Evolutionary conservation across 2,888 invertebrate genomes (phyloP).

Genomic region (Hyposoter dolosus): DNA sequence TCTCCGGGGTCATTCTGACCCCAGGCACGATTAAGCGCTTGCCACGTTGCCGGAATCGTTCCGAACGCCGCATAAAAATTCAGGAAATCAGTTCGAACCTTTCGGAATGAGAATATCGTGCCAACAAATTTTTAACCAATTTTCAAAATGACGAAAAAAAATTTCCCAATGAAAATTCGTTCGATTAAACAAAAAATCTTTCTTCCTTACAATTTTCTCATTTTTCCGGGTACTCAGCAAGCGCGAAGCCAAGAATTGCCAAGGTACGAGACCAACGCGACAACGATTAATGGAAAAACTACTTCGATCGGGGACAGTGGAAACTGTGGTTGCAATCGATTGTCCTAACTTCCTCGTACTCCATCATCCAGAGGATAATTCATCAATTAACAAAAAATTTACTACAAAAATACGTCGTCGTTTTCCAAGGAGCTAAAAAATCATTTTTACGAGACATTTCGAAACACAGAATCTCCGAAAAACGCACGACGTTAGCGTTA

Average conservation of each 20-base stretch:
- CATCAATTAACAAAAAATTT: neutral
- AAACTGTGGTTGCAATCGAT: slow-evolving; percentile 87
- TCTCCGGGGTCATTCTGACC: too few species aligned
- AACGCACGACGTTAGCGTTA: slow-evolving; percentile 1
- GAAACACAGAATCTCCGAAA: slow-evolving; percentile 12
- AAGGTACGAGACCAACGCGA: slow-evolving; percentile 90
- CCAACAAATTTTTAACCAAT: too few species aligned
- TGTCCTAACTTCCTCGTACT: slow-evolving; percentile 79
- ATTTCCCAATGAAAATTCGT: neutral
- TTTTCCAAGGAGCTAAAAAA: neutral
- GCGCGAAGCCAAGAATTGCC: slow-evolving; percentile 94
- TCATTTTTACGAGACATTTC: slow-evolving; percentile 20
- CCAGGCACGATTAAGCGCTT: too few species aligned
- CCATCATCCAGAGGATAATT: slow-evolving; percentile 20
- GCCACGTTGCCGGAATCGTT: too few species aligned
- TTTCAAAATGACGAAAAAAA: too few species aligned
- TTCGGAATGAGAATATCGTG: too few species aligned
- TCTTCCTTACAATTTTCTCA: neutral
- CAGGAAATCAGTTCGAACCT: too few species aligned
- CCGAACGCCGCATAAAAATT: too few species aligned
- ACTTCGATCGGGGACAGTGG: slow-evolving; percentile 89
- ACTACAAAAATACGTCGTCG: neutral
- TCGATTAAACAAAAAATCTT: slow-evolving; percentile 11
- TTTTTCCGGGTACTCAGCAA: slow-evolving; percentile 86
- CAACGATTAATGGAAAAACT: slow-evolving; percentile 90